Evolutionary conservation across 1,140 invertebrate genomes (phyloP), one percentile per base, ranked within the genome.

Genomic region (Paramacrobiotus metropolitanus): DNA sequence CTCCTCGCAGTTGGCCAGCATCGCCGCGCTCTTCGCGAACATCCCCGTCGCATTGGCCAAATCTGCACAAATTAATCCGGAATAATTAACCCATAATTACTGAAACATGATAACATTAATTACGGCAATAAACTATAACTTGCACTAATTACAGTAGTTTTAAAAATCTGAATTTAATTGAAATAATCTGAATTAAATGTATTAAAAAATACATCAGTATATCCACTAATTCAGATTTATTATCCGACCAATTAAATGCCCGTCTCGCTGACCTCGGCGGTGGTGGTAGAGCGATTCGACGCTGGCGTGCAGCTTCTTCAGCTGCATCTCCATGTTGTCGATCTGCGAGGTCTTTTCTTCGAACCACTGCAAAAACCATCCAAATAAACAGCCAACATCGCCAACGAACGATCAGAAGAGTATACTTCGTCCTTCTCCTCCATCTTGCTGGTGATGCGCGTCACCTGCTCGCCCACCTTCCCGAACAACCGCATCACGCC

Each of bases 391-490:
- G 24, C 24, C 29, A 61, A 64, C 55, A 31, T 18, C 28, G n/a
- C n/a, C n/a, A n/a, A n/a, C n/a, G n/a, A n/a, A n/a, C n/a, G n/a
- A n/a, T n/a, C n/a, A n/a, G n/a, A n/a, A n/a, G n/a, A n/a, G n/a
- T n/a, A n/a, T n/a, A 95, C 90, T 64, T 86, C 83, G 78, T 98
- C 94, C 68, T 83, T 87, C 77, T 98, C 94, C 71, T 97, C 93
- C 92, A 98, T 98, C 76, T 90, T 92, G 73, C 91, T 95, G 2
- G 93, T 92, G 62, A 99, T 96, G 76, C 98, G 98, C 70, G 90
- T 94, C 48, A 98, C 89, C 59, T 90, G 93, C 74, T 96, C 92
- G 28, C 91, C 91, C 61, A 98, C 84, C 79, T 88, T 89, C 70
- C 89, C 94, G 68, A 99, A 91, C 0, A 99, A 78, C 63, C 90